These are phyloP conservation scores for Teleogryllus oceanicus DNA, from an alignment of 2,888 invertebrate genomes.

Conservation along the genomic window DNA sequence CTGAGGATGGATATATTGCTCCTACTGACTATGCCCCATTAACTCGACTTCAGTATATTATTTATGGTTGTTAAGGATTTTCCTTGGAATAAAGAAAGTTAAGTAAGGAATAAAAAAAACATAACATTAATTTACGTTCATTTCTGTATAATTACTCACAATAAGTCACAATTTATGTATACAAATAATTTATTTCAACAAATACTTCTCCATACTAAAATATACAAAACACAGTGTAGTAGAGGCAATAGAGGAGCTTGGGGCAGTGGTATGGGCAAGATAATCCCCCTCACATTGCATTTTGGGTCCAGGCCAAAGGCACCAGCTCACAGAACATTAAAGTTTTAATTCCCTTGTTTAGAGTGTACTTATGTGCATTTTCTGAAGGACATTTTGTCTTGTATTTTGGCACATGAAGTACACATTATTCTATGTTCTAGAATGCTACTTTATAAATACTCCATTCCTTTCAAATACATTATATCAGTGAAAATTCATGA, in stretches of 20 bases:
- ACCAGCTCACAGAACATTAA: not conserved
- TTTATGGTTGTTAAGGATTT: too few relatives aligned
- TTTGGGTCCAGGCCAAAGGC: not conserved
- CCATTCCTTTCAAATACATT: not conserved
- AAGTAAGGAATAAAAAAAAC: too few relatives aligned
- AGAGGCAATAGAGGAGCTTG: not conserved
- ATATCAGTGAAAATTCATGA: too few relatives aligned
- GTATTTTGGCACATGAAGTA: not conserved
- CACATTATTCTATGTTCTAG: not conserved
- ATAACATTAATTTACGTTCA: too few relatives aligned
- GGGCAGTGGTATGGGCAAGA: not conserved
- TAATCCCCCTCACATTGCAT: not conserved
- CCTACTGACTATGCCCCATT: too few relatives aligned
- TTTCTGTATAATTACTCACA: too few relatives aligned
- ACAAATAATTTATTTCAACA: slow-evolving; percentile 18
- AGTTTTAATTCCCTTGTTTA: not conserved
- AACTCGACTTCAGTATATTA: too few relatives aligned
- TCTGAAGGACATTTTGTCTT: too few relatives aligned
- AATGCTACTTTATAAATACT: not conserved
- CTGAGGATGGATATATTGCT: too few relatives aligned
- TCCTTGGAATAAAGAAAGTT: too few relatives aligned
- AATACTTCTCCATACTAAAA: not conserved
- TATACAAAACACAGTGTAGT: not conserved
- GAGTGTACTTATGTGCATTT: too few relatives aligned
- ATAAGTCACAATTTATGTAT: not conserved